These are phyloP conservation scores for Xylocampa areola DNA, from an alignment of 2,888 invertebrate genomes.

Conservation along the genomic window DNA sequence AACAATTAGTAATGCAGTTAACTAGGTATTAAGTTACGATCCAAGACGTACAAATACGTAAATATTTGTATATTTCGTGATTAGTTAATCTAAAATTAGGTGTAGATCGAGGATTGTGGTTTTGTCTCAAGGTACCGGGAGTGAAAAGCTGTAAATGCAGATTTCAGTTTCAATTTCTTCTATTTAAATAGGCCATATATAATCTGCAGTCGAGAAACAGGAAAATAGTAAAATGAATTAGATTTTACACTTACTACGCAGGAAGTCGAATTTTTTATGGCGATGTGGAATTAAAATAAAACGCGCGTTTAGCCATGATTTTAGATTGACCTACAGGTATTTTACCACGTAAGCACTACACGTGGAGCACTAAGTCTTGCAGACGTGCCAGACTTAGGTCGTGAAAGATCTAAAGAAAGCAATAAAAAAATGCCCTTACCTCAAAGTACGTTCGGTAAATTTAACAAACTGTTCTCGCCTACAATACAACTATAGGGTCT, in stretches of 20 bases:
- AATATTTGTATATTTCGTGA: too few relatives aligned
- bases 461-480: conserved; percentile 71
- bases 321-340: conserved; percentile 4
- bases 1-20: too few relatives aligned
- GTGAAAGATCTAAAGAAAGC: conserved; percentile 65
- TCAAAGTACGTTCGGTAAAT: conserved; percentile 77
- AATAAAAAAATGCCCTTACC: conserved; percentile 74
- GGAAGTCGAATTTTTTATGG: not conserved
- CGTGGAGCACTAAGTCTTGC: conserved; percentile 65
- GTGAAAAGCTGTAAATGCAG: not conserved
- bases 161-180: not conserved
- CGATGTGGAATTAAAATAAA: not conserved
- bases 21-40: too few relatives aligned
- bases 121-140: not conserved
- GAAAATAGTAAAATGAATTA: conserved; percentile 26
- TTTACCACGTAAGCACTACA: conserved; percentile 67
- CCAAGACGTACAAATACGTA: too few relatives aligned
- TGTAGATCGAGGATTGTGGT: not conserved
- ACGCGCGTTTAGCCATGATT: conserved; percentile 2
- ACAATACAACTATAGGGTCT: conserved; percentile 71
- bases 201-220: conserved; percentile 15
- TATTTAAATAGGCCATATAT: not conserved
- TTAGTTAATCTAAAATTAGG: too few relatives aligned
- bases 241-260: not conserved
- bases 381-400: conserved; percentile 55